phyloP scores from a whole-genome alignment of 2,888 invertebrate genomes.

The Mesoligia furuncula region DNA sequence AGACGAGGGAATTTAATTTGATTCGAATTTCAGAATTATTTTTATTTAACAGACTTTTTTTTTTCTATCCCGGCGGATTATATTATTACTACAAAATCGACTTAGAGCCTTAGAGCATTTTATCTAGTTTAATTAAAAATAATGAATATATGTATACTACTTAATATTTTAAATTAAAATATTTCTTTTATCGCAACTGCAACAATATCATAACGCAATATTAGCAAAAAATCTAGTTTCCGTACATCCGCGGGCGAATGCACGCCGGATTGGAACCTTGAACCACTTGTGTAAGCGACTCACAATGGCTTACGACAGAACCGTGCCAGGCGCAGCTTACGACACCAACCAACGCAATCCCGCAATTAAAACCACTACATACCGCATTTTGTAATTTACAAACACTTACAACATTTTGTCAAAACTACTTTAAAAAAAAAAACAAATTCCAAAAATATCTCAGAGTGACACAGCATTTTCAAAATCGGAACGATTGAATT shows the following conservation, averaged over 20 bases:
- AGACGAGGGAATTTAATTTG: not conserved
- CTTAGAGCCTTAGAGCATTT: not conserved
- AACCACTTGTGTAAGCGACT: constrained; percentile 88
- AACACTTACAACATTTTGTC: constrained; percentile 55
- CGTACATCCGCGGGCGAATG: constrained; percentile 89
- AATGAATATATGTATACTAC: rapidly evolving
- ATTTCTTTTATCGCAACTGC: not conserved
- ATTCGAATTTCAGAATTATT: not conserved
- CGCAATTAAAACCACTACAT: constrained; percentile 76
- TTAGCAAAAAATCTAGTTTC: constrained; percentile 79
- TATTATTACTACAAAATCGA: not conserved
- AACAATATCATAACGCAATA: constrained; percentile 56
- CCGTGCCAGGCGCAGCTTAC: constrained; percentile 85
- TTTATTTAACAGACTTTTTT: not conserved
- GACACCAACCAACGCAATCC: constrained; percentile 79
- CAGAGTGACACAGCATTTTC: constrained; percentile 24
- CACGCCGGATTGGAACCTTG: constrained; percentile 87
- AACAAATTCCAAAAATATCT: not conserved
- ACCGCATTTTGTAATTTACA: constrained; percentile 55
- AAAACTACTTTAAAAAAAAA: constrained; percentile 19
- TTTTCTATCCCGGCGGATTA: not conserved
- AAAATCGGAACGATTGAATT: constrained; percentile 6
- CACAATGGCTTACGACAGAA: constrained; percentile 89
- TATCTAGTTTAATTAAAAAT: not conserved
- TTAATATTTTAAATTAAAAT: not conserved